Base-by-base conservation (phyloP, 1,140 invertebrate species). In the Frieseomelitta varia region DNA sequence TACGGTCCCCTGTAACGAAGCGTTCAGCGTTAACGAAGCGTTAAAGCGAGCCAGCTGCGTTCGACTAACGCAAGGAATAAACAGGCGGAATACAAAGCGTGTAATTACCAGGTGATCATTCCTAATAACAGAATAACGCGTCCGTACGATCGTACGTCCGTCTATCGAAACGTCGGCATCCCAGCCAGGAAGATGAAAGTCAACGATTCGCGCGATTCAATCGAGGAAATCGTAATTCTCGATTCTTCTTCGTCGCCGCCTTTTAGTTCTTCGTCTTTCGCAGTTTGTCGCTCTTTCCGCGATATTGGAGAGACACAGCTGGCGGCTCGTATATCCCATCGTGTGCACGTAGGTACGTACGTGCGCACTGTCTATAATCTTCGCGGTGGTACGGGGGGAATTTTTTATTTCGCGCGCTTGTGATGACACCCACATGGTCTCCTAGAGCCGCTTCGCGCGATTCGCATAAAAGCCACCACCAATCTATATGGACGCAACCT, bases 381-480 rank as follows among this genome's bases (percentile, higher is more conserved):
- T 63, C 55, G 68, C 12, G 27, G 51, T 72, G 24, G 69, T 15
- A 27, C 8, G 27, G 14, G 39, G 21, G 17, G n/a, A 21, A 19
- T 63, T 74, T 67, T 86, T 88, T 90, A 90, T 90, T 84, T 89
- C 85, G 81, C 89, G 75, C 88, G 81, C 68, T 68, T 81, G 81
- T 69, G 88, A 90, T 88, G 89, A 90, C 89, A 90, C 89, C 88
- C 90, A 90, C 89, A 85, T 90, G 89, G 79, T 68, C 72, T 69
- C 80, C 63, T 77, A 82, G 73, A 80, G 63, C 79, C 78, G 63
- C 63, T 73, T 76, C 69, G 30, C 63, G 58, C 79, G 92, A 94
- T 94, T 94, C 93, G 93, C 93, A 94, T 93, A 93, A 91, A 79
- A 93, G 92, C 92, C 92, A 94, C 93, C 91, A 93, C 93, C 93